These are phyloP conservation scores for Apocrypta bakeri DNA, from an alignment of 1,140 invertebrate genomes.

Conservation along the genomic window DNA sequence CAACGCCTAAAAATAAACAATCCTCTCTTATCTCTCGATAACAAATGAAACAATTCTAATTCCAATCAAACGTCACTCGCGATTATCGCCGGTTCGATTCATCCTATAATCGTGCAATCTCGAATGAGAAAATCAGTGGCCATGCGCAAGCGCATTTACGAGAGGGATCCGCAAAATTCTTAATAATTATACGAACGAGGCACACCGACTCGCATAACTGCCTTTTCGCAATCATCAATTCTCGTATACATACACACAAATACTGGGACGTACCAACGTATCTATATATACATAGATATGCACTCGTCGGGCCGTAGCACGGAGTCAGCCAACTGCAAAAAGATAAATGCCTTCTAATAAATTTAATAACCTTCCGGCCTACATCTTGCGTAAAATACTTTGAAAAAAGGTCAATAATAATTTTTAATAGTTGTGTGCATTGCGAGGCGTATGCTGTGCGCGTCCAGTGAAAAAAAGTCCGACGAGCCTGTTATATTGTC, in stretches of 20 bases:
- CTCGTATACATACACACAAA: background rate
- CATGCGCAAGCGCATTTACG: background rate
- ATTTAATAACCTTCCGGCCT: constrained; percentile 47
- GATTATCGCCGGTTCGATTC: too few relatives aligned
- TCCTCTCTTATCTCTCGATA: too few relatives aligned
- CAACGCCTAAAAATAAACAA: too few relatives aligned
- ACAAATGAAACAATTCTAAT: too few relatives aligned
- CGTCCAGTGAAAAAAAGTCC: constrained; percentile 1
- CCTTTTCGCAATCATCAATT: constrained; percentile 35
- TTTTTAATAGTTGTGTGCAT: constrained; percentile 23
- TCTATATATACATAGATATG: background rate
- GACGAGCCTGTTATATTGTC: constrained; percentile 15
- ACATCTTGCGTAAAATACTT: constrained; percentile 33
- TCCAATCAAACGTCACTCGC: too few relatives aligned
- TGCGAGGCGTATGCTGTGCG: background rate
- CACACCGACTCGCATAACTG: constrained; percentile 43
- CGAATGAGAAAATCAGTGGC: background rate
- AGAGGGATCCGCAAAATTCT: constrained; percentile 14
- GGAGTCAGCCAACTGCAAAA: constrained; percentile 39
- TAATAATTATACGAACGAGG: constrained; percentile 28
- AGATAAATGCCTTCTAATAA: constrained; percentile 45
- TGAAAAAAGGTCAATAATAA: constrained; percentile 45
- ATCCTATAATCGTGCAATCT: too few relatives aligned
- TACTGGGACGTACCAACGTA: too few relatives aligned
- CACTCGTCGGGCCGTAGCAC: too few relatives aligned